Percentiles rank a stretch among this genome's conserved stretches.
phyloP scores from a whole-genome alignment of 2,888 invertebrate species.

The Drosophila neotestacea region DNA sequence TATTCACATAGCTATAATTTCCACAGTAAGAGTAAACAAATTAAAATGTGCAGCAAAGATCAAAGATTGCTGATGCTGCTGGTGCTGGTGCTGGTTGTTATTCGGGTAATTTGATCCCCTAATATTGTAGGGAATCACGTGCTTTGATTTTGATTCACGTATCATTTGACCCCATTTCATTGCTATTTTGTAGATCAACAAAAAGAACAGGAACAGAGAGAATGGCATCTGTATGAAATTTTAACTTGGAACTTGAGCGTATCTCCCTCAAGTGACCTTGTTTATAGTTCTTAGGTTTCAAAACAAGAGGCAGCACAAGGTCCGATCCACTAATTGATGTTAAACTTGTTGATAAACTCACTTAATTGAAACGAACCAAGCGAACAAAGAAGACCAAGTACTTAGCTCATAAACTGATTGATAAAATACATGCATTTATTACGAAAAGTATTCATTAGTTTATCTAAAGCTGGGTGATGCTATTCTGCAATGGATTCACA shows the following conservation, averaged over 20 bases:
- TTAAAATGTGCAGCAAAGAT: constrained; percentile 25
- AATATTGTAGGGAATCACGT: constrained; percentile 74
- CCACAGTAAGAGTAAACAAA: constrained; percentile 9
- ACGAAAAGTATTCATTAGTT: constrained; percentile 21
- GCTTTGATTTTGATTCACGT: constrained; percentile 62
- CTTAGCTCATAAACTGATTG: constrained; percentile 49
- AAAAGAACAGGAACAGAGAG: constrained; percentile 24
- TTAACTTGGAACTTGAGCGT: constrained; percentile 48
- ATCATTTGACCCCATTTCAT: constrained; percentile 70
- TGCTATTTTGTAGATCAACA: constrained; percentile 23
- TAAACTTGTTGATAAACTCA: constrained; percentile 63
- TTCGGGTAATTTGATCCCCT: constrained; percentile 72
- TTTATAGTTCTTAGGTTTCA: constrained; percentile 67
- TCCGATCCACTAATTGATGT: constrained; percentile 64
- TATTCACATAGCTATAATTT: neutral
- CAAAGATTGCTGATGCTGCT: constrained; percentile 32
- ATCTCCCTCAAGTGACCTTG: constrained; percentile 63
- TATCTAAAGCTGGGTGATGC: constrained; percentile 43
- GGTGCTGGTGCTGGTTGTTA: constrained; percentile 34
- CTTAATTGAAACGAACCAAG: constrained; percentile 53
- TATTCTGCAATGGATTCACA: constrained; percentile 42
- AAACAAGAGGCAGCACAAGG: constrained; percentile 46
- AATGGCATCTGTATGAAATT: constrained; percentile 44
- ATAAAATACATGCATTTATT: constrained; percentile 27
- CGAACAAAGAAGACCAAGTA: constrained; percentile 18